phyloP scores from a whole-genome alignment of 2,888 invertebrate genomes.

The Dermolepida albohirtum region DNA sequence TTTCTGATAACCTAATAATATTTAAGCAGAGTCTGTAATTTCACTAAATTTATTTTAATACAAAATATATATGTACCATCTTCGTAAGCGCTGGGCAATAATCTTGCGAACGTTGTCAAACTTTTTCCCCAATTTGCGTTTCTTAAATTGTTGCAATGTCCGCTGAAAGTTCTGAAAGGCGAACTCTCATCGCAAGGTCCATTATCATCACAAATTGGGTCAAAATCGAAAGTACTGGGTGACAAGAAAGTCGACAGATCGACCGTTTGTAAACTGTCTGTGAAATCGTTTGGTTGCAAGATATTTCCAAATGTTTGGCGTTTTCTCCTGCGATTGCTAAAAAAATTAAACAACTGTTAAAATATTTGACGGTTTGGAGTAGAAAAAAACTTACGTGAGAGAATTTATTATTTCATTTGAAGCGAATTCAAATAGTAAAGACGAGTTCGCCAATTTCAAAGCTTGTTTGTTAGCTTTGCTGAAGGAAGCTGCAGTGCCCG shows the following conservation, averaged over 20 bases:
- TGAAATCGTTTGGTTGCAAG: slow-evolving; percentile 67
- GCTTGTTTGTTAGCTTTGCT: slow-evolving; percentile 90
- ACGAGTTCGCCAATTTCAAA: slow-evolving; percentile 85
- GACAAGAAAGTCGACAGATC: slow-evolving; percentile 80
- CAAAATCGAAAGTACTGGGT: slow-evolving; percentile 72
- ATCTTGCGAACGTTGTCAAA: slow-evolving; percentile 84
- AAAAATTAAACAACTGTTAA: slow-evolving; percentile 31
- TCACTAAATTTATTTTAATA: background rate
- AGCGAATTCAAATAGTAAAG: slow-evolving; percentile 86
- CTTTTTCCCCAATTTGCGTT: slow-evolving; percentile 87
- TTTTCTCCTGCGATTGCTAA: slow-evolving; percentile 71
- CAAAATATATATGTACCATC: slow-evolving; percentile 72
- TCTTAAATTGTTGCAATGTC: slow-evolving; percentile 88
- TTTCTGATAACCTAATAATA: too few species aligned
- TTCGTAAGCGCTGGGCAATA: slow-evolving; percentile 88
- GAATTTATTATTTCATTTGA: slow-evolving; percentile 87
- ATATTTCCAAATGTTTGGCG: slow-evolving; percentile 78
- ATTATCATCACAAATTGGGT: slow-evolving; percentile 78
- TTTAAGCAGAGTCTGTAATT: too few species aligned
- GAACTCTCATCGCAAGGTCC: slow-evolving; percentile 78
- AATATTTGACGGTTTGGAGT: background rate
- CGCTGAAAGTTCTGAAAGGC: slow-evolving; percentile 81
- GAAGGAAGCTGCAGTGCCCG: slow-evolving; percentile 90
- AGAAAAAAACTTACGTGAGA: slow-evolving; percentile 59
- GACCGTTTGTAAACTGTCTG: slow-evolving; percentile 80